These are phyloP conservation scores for Danio tinwini DNA, from an alignment of 2,797 vertebrate genomes.

Conservation along the genomic window DNA sequence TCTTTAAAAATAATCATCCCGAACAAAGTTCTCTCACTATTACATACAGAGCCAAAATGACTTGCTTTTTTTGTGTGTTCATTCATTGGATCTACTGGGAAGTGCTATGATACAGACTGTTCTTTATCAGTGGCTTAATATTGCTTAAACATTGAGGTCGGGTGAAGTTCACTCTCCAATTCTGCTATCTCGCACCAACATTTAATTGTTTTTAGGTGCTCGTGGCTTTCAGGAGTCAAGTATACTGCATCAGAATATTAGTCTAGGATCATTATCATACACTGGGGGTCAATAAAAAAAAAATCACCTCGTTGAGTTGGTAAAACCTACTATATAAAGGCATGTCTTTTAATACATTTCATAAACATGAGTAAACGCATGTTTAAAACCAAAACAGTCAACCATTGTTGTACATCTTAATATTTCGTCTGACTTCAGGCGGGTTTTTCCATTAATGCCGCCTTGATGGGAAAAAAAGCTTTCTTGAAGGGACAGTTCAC, in stretches of 20 bases:
- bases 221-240: constrained; percentile 77
- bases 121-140: constrained; percentile 82
- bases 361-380: constrained; percentile 75
- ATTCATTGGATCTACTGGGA: constrained; percentile 80
- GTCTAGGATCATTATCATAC: constrained; percentile 55
- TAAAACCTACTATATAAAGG: constrained; percentile 78
- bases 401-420: constrained; percentile 63
- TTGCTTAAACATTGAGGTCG: constrained; percentile 82
- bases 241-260: constrained; percentile 77
- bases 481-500: constrained; percentile 1
- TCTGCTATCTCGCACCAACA: constrained; percentile 61
- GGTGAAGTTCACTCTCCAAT: constrained; percentile 67
- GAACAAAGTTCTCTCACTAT: constrained; percentile 80
- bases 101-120: constrained; percentile 83
- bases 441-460: constrained; percentile 72
- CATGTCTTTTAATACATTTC: constrained; percentile 75
- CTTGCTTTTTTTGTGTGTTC: constrained; percentile 73
- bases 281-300: constrained; percentile 79
- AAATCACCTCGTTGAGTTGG: constrained; percentile 77
- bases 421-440: constrained; percentile 71
- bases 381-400: constrained; percentile 55
- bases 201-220: constrained; percentile 72
- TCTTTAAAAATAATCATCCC: constrained; percentile 85
- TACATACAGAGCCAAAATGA: constrained; percentile 82
- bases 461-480: constrained; percentile 69